Conservation (phyloP, 2,113 vertebrate species). For the Pogonocichla stellata region DNA sequence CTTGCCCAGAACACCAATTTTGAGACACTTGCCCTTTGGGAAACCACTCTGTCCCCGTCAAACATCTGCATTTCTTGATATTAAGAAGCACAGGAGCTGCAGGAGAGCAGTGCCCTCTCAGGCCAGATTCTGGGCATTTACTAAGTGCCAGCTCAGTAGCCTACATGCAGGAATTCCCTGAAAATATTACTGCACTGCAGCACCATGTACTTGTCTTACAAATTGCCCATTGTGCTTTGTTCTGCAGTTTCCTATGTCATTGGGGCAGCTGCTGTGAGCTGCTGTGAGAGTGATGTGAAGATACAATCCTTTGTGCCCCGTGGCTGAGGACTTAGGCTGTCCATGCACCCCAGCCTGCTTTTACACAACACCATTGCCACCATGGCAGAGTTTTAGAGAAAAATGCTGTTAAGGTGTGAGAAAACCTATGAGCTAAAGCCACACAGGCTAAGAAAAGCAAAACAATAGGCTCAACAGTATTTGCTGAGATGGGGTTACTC, state of each 20-base stretch:
- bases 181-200: neutral
- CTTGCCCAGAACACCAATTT: neutral
- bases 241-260: neutral
- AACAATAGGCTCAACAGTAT: neutral
- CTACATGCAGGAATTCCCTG: neutral
- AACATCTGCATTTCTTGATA: neutral
- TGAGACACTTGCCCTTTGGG: neutral
- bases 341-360: rapidly evolving
- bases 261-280: neutral
- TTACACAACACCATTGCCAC: neutral
- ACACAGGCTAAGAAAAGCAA: neutral
- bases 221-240: neutral
- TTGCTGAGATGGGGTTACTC: neutral
- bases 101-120: neutral
- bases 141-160: neutral
- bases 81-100: neutral
- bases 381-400: neutral
- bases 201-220: neutral
- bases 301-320: neutral
- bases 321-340: neutral
- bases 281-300: neutral
- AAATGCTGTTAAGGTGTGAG: neutral
- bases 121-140: neutral
- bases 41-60: neutral
- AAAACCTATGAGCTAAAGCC: neutral